Evolutionary conservation across 2,113 vertebrate genomes (phyloP).

Genomic region (Lepisosteus osseus): DNA sequence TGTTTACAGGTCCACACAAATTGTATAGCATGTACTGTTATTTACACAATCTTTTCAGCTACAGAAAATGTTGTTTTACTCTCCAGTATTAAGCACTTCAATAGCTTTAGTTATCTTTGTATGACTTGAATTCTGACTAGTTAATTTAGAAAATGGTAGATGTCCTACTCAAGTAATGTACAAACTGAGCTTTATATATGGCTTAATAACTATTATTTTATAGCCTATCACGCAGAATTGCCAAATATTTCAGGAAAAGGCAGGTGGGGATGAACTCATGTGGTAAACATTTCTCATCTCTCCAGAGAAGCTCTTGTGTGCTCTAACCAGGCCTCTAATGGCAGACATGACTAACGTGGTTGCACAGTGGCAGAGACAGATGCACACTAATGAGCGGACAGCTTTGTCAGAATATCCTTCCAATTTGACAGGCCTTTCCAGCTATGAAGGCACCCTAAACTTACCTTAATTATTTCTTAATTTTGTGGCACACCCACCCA

Average conservation of each 20-base stretch:
- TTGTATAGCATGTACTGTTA: too few relatives aligned
- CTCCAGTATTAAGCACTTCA: too few relatives aligned
- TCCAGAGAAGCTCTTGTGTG: constrained; percentile 12
- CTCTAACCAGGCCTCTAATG: constrained; percentile 24
- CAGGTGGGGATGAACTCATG: constrained; percentile 33
- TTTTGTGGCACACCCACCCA: constrained; percentile 24
- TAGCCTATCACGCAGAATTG: too few relatives aligned
- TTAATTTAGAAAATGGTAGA: not conserved
- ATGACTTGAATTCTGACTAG: not conserved
- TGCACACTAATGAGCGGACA: constrained; percentile 9
- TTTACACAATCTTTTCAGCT: too few relatives aligned
- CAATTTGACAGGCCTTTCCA: constrained; percentile 24
- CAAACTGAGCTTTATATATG: not conserved
- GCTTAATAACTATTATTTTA: not conserved
- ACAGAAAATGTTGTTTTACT: too few relatives aligned
- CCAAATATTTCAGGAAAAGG: not conserved
- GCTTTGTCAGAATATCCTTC: constrained; percentile 3
- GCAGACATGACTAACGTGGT: constrained; percentile 18
- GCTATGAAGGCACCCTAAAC: constrained; percentile 28
- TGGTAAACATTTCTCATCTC: constrained; percentile 34
- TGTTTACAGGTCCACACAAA: too few relatives aligned
- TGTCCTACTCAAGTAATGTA: not conserved
- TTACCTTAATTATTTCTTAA: constrained; percentile 34
- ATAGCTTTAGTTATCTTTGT: not conserved
- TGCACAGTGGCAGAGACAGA: constrained; percentile 37